Evolutionary conservation across 2,113 vertebrate species (phyloP).

Genomic region (Melanerpes formicivorus): DNA sequence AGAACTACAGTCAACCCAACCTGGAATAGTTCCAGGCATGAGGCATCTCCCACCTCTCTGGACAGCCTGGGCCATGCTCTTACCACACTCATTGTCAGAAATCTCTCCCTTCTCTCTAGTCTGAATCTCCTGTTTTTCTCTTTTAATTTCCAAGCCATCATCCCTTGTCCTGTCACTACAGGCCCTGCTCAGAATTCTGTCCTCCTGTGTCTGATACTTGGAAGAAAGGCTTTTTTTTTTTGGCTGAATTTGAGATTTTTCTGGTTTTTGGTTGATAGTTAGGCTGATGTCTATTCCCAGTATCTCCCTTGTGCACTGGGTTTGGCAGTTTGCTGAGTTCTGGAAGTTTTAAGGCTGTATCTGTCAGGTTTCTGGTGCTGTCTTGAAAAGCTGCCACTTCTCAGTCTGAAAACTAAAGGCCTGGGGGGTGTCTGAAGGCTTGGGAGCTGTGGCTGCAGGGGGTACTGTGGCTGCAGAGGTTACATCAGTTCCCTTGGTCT

Average conservation of each 20-base stretch:
- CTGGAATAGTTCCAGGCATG: neutral
- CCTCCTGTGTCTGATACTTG: neutral
- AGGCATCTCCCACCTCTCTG: neutral
- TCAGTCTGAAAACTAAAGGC: neutral
- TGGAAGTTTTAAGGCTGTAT: neutral
- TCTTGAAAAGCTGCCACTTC: neutral
- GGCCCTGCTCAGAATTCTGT: neutral
- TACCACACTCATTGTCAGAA: neutral
- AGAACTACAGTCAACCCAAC: neutral
- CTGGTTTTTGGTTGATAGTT: neutral
- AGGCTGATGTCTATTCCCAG: neutral
- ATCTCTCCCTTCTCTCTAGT: neutral
- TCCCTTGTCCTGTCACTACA: neutral
- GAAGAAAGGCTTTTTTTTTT: neutral
- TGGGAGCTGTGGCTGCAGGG: neutral
- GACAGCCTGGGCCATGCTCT: neutral
- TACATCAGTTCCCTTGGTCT: neutral
- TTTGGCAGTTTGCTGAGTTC: neutral
- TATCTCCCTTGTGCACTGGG: neutral
- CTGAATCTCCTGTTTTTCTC: neutral
- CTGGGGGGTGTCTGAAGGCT: neutral
- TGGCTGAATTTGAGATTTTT: neutral
- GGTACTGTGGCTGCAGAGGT: neutral
- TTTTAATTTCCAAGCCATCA: neutral
- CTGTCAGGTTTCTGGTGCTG: neutral